Evolutionary conservation across 2,888 invertebrate species (phyloP).

Genomic region (Ischnura elegans): DNA sequence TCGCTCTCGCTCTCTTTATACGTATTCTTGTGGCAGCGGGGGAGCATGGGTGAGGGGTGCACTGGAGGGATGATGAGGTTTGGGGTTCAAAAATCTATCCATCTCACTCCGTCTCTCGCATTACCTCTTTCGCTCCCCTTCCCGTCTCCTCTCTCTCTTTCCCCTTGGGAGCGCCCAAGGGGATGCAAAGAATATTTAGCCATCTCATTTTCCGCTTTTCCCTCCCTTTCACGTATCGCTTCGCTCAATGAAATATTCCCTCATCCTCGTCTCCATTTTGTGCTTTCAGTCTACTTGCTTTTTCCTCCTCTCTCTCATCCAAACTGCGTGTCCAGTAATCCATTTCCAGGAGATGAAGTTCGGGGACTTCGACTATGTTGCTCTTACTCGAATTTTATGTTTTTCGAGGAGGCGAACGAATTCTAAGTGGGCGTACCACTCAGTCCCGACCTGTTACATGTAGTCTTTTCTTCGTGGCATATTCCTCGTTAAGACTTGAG

Average conservation of each 20-base stretch:
- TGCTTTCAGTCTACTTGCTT: background rate
- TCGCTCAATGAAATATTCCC: background rate
- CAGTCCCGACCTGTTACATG: too few relatives aligned
- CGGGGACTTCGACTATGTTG: too few relatives aligned
- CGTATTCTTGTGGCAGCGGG: background rate
- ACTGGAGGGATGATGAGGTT: background rate
- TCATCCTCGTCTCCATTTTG: background rate
- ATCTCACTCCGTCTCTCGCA: background rate
- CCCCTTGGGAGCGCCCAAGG: background rate
- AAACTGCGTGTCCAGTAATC: too few relatives aligned
- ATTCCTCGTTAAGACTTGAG: too few relatives aligned
- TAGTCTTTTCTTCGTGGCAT: too few relatives aligned
- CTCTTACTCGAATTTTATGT: too few relatives aligned
- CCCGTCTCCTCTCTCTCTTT: background rate
- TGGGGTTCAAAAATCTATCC: constrained; percentile 29
- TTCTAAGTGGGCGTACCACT: too few relatives aligned
- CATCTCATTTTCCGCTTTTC: background rate
- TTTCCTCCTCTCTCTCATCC: background rate
- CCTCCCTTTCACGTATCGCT: background rate
- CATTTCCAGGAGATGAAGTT: too few relatives aligned
- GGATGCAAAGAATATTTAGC: constrained; percentile 1
- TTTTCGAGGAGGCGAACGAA: too few relatives aligned
- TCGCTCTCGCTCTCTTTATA: too few relatives aligned
- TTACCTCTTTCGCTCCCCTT: background rate
- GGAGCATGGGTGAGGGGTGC: background rate